These are phyloP conservation scores for Sander lucioperca DNA, from an alignment of 2,113 vertebrate genomes.

Conservation along the genomic window DNA sequence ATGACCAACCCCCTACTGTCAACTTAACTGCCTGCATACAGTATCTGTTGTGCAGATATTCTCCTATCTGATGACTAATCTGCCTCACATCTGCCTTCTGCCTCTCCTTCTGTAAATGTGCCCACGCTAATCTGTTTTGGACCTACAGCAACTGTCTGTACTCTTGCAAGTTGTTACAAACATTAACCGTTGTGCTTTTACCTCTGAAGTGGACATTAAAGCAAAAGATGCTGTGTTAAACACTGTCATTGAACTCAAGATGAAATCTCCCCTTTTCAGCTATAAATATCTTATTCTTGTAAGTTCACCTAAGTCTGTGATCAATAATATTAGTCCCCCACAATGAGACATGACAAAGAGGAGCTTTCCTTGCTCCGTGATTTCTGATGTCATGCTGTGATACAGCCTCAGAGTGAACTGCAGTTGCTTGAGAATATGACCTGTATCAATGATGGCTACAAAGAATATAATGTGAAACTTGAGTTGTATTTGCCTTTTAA, in stretches of 20 bases:
- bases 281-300: constrained; percentile 13
- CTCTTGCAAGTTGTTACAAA: constrained; percentile 36
- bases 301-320: background rate
- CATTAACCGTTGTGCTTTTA: constrained; percentile 53
- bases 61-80: constrained; percentile 47
- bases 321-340: background rate
- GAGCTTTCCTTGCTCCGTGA: background rate
- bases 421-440: constrained; percentile 32
- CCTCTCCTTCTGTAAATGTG: constrained; percentile 60
- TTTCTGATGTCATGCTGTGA: constrained; percentile 19
- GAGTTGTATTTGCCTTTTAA: constrained; percentile 73
- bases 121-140: constrained; percentile 58
- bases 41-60: constrained; percentile 52
- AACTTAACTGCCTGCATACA: constrained; percentile 23
- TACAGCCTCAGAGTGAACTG: constrained; percentile 22
- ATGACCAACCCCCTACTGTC: background rate
- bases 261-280: background rate
- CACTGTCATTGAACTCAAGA: background rate
- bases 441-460: constrained; percentile 16
- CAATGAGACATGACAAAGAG: constrained; percentile 3
- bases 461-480: constrained; percentile 49
- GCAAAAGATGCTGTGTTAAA: background rate
- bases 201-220: constrained; percentile 36
- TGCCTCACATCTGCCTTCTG: constrained; percentile 68
- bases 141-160: constrained; percentile 72